These are phyloP conservation scores for Garra rufa DNA, from an alignment of 2,113 vertebrate genomes.

Conservation along the genomic window DNA sequence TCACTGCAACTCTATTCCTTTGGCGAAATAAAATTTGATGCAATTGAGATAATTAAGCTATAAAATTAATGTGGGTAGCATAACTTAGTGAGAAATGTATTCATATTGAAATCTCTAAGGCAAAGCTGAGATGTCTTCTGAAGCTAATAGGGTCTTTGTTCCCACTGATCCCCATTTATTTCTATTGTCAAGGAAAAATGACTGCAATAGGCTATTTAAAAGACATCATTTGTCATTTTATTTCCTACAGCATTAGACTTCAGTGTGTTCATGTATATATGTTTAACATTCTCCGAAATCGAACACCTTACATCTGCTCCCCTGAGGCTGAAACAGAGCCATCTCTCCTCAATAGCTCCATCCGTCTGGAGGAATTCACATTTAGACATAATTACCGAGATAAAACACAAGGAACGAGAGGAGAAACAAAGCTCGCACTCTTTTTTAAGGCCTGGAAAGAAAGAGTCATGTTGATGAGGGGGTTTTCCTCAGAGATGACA, in stretches of 20 bases:
- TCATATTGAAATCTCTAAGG: background rate
- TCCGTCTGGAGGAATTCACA: conserved; percentile 66
- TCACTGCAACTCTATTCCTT: background rate
- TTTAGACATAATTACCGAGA: conserved; percentile 73
- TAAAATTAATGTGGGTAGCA: background rate
- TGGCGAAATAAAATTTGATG: background rate
- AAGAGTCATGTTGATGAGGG: conserved; percentile 70
- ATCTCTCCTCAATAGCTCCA: conserved; percentile 60
- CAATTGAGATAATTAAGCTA: background rate
- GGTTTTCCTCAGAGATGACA: conserved; percentile 76
- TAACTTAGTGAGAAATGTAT: background rate
- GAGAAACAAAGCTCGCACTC: conserved; percentile 69
- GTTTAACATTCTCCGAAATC: conserved; percentile 55
- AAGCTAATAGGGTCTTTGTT: background rate
- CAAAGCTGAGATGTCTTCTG: background rate
- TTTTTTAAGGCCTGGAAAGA: conserved; percentile 65
- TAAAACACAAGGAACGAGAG: conserved; percentile 68
- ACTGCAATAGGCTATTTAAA: background rate
- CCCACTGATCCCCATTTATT: background rate
- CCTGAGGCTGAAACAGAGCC: conserved; percentile 53
- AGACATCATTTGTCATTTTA: background rate
- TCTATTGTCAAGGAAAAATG: background rate
- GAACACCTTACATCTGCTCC: conserved; percentile 64
- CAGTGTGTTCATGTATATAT: conserved; percentile 41
- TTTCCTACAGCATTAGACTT: background rate